These are phyloP conservation scores for Corythaeola cristata DNA, from an alignment of 2,113 vertebrate genomes.

Conservation along the genomic window DNA sequence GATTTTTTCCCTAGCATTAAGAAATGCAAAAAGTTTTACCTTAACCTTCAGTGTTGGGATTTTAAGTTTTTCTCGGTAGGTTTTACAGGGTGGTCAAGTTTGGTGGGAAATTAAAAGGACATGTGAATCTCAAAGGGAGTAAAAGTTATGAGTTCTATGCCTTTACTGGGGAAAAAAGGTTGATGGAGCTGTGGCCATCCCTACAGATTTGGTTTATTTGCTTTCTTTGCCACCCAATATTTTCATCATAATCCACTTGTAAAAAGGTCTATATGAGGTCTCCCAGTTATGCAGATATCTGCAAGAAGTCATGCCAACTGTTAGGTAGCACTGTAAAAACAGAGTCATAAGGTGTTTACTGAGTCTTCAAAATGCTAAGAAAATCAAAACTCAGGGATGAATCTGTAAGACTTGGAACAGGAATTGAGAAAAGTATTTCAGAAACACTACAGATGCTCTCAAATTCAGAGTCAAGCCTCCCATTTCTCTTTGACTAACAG, in stretches of 20 bases:
- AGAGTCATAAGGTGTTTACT: not conserved
- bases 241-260: not conserved
- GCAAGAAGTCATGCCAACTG: not conserved
- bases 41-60: not conserved
- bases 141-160: not conserved
- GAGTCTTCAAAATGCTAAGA: not conserved
- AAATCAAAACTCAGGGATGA: not conserved
- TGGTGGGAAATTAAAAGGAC: not conserved
- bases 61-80: not conserved
- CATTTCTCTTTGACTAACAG: not conserved
- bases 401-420: not conserved
- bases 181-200: not conserved
- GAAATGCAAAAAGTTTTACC: conserved; percentile 48
- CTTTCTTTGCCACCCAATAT: not conserved
- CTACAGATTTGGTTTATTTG: not conserved
- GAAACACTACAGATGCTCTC: not conserved
- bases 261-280: not conserved
- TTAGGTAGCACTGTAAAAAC: not conserved
- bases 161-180: not conserved
- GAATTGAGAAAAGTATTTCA: not conserved
- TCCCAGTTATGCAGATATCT: not conserved
- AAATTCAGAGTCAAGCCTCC: not conserved
- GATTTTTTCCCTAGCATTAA: conserved; percentile 2
- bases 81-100: not conserved
- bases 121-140: not conserved